Base-by-base conservation (phyloP, 2,113 vertebrate genomes). In the Hemicordylus capensis region DNA sequence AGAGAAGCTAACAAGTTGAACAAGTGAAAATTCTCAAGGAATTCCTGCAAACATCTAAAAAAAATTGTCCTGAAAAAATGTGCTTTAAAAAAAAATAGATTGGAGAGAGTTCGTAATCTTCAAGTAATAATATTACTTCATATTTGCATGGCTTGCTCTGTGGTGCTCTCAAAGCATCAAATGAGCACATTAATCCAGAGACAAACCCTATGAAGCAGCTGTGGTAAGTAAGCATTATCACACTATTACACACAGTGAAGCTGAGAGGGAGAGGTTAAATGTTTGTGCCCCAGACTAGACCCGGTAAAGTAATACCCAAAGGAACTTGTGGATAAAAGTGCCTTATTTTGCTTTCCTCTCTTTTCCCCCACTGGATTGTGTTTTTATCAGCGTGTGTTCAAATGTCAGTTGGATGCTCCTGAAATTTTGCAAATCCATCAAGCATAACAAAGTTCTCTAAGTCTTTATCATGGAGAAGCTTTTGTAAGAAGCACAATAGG, bases 321-420 rank as follows among this genome's bases (percentile, higher is more conserved):
- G 6, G 42, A 69, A 34, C 4, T 6, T 34, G 31, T 0, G 4
- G 44, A 66, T 24, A 6, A 61, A 77, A 80, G 14, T 0, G 0
- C 0, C 9, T 2, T 1, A 0, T 34, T 63, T 6, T 58, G 4
- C 4, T 8, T n/a, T 15, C 0, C 20, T 20, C 0, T 3, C 0
- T 4, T 7, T 67, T 15, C 37, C n/a, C n/a, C 15, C 0, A 4
- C 5, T 28, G 4, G 0, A 12, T 39, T 15, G 0, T 2, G 24
- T 54, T 2, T 19, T 51, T 44, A 64, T 12, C 64, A 26, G 22
- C 14, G 46, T 4, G 1, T 0, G 0, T 11, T 58, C 42, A 15
- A 78, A 63, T 42, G 37, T 4, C 7, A 10, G 22, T 84, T 34
- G 24, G 48, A n/a, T 58, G 34, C 10, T 76, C 37, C 73, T 34